A percentile compares a stretch with the other conserved stretches of the same genome.
These are phyloP conservation scores for Sinocyclocheilus anophthalmus DNA, from an alignment of 2,113 vertebrate genomes.

Conservation along the genomic window DNA sequence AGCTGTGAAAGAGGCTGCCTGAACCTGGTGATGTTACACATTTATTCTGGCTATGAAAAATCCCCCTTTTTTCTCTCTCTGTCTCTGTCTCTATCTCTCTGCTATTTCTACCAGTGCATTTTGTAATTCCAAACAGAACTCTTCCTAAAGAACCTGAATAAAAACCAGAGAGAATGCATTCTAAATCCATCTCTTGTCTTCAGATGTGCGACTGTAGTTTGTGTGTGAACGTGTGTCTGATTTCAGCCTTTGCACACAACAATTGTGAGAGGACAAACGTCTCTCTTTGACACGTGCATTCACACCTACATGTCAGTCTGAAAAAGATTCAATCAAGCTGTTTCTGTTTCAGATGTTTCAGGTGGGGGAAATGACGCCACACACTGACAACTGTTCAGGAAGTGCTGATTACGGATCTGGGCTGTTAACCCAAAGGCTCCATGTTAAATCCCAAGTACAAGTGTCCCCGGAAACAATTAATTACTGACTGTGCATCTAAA, in stretches of 20 bases:
- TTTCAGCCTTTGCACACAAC: not conserved
- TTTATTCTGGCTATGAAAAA: slow-evolving; percentile 74
- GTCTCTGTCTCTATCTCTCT: slow-evolving; percentile 69
- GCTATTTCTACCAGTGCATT: slow-evolving; percentile 82
- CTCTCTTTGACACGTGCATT: not conserved
- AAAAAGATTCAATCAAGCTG: not conserved
- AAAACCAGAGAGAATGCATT: slow-evolving; percentile 82
- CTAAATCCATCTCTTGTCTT: slow-evolving; percentile 58
- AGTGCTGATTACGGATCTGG: slow-evolving; percentile 5
- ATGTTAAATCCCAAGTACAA: not conserved
- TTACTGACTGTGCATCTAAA: not conserved
- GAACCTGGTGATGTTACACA: slow-evolving; percentile 75
- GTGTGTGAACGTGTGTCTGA: slow-evolving; percentile 31
- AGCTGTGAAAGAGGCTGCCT: slow-evolving; percentile 69
- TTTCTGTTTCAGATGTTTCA: not conserved
- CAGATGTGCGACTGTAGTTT: slow-evolving; percentile 43
- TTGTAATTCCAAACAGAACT: slow-evolving; percentile 81
- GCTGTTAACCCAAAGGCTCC: not conserved
- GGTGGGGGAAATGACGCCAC: not conserved
- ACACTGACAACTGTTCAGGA: slow-evolving; percentile 16
- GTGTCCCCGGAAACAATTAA: not conserved
- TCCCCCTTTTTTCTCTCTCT: slow-evolving; percentile 55
- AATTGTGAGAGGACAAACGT: not conserved
- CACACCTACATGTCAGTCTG: slow-evolving; percentile 13
- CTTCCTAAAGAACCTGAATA: slow-evolving; percentile 81